phyloP scores from a whole-genome alignment of 2,797 vertebrate species.

The Luscinia megarhynchos region DNA sequence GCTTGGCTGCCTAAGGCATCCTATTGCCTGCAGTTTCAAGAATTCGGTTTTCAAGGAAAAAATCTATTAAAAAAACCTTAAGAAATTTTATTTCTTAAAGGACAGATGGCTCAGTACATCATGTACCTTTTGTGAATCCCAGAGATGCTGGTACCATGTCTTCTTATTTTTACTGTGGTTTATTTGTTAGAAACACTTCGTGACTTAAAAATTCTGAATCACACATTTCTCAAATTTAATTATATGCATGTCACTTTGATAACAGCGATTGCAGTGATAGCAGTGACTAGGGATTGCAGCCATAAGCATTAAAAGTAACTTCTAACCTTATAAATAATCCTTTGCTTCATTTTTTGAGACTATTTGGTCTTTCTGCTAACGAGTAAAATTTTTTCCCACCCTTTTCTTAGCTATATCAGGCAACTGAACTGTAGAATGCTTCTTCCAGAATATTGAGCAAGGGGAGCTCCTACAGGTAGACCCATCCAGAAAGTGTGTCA shows the following conservation, averaged over 20 bases:
- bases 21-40: slow-evolving; percentile 62
- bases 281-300: neutral
- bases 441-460: neutral
- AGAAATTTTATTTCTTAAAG: slow-evolving; percentile 52
- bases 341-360: neutral
- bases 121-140: neutral
- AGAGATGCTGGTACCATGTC: neutral
- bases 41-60: slow-evolving; percentile 72
- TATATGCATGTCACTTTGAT: neutral
- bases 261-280: neutral
- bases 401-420: neutral
- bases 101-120: neutral
- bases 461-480: neutral
- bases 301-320: neutral
- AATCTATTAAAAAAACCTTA: slow-evolving; percentile 52
- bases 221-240: neutral
- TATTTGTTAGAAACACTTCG: slow-evolving; percentile 17
- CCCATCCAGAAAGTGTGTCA: neutral
- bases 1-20: slow-evolving; percentile 66
- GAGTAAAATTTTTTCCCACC: neutral
- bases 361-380: neutral
- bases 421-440: neutral
- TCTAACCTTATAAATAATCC: neutral
- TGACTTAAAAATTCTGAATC: neutral
- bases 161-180: neutral